Evolutionary conservation across 92 coral and sea anemone species (phyloP), one percentile per base, ranked within the genome.

Genomic region (Parazoanthus darwini): DNA sequence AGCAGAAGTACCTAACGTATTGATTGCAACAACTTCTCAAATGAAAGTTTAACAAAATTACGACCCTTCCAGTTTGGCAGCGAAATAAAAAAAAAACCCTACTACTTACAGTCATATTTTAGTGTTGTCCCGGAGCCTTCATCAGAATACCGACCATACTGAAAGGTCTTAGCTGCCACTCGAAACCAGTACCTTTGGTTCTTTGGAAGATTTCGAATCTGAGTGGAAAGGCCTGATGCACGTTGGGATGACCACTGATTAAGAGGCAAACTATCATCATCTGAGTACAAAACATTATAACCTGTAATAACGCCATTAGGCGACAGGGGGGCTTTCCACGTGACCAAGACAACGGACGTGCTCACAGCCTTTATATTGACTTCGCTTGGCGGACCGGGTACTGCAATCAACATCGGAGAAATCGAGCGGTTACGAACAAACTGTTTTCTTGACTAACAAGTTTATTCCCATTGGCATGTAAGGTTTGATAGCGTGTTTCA

Each of bases 21-120:
- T 84, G 68, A 84, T 71, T 84, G 87, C 37, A 84, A 54, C 87
- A 84, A 71, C 87, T 26, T 29, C 87, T 84, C 87, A 6, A 13
- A 70, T 46, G 87, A 84, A 70, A 46, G 29, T 44, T 71, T 71
- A 84, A 71, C 66, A 84, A 29, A 46, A 71, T 26, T 46, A 26
- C 23, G 13, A 72, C 77, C 67, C 76, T 70, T 33, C 43, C 79
- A 84, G 79, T 73, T 84, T 84, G 79, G 67, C 59, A 84, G 33
- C n/a, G 56, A 16, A 70, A 42, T 9, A 48, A 35, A 50, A 67
- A 15, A 48, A 35, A 50, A 67, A 15, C 65, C 7, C 29, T 22
- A 8, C 39, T 90, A 97, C 99, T 97, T 93, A 97, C 99, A 84
- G 88, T 97, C 98, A 79, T 86, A 95, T 82, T 72, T 91, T 58